Conservation (phyloP, 2,888 invertebrate genomes). For the Odontocerum albicorne region DNA sequence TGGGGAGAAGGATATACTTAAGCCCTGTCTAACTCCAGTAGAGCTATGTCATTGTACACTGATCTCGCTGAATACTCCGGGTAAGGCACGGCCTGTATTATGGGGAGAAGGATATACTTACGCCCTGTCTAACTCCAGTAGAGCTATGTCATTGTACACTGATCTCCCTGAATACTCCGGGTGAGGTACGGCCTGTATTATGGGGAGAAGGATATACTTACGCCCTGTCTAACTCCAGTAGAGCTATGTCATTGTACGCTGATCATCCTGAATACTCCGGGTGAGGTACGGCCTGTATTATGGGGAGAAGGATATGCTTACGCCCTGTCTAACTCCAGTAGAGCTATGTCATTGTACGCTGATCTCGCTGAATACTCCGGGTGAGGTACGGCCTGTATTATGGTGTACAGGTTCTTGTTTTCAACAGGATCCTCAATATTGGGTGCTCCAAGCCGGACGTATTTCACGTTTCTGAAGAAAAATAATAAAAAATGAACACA, state of each 20-base stretch:
- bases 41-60: too few relatives aligned
- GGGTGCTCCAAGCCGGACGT: constrained; percentile 13
- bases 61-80: too few relatives aligned
- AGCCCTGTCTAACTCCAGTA: too few relatives aligned
- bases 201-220: constrained; percentile 2
- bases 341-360: constrained; percentile 67
- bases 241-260: constrained; percentile 67
- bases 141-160: too few relatives aligned
- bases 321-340: constrained; percentile 45
- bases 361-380: constrained; percentile 48
- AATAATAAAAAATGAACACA: too few relatives aligned
- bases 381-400: constrained; percentile 50
- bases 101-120: too few relatives aligned
- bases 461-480: constrained; percentile 8
- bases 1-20: too few relatives aligned
- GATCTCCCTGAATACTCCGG: too few relatives aligned
- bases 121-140: too few relatives aligned
- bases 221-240: constrained; percentile 45
- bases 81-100: too few relatives aligned
- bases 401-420: constrained; percentile 32
- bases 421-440: background rate
- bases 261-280: constrained; percentile 48
- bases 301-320: constrained; percentile 1
- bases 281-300: constrained; percentile 50
- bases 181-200: too few relatives aligned